Evolutionary conservation across 2,888 invertebrate genomes (phyloP).

Genomic region (Drosophila algonquin): DNA sequence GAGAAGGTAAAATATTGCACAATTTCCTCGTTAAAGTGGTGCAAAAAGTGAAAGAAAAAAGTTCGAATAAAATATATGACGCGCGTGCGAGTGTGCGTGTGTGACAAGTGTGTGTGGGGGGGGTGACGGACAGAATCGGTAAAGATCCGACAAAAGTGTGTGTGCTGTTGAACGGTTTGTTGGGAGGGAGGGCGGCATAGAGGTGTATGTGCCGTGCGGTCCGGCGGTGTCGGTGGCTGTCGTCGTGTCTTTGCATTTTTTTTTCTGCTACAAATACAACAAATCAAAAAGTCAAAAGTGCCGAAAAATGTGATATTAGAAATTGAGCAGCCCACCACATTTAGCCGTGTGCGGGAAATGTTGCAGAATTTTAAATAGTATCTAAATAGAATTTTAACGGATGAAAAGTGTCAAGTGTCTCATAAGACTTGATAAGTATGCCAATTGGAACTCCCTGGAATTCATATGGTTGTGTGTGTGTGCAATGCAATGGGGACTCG

Average conservation of each 20-base stretch:
- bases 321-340: constrained; percentile 20
- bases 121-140: constrained; percentile 22
- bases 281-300: constrained; percentile 23
- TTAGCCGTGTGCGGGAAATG: constrained; percentile 17
- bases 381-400: background rate
- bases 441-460: background rate
- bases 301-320: constrained; percentile 40
- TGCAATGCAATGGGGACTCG: background rate
- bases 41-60: constrained; percentile 34
- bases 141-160: constrained; percentile 18
- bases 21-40: constrained; percentile 26
- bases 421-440: background rate
- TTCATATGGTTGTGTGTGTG: background rate
- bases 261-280: constrained; percentile 69
- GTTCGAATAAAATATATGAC: constrained; percentile 40
- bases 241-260: constrained; percentile 78
- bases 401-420: background rate
- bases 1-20: constrained; percentile 52
- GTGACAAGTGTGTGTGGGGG: constrained; percentile 17
- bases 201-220: constrained; percentile 21
- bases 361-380: background rate
- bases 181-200: background rate
- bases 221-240: constrained; percentile 41
- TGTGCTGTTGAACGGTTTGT: background rate
- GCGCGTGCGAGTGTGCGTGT: constrained; percentile 72